Conservation (phyloP, 2,888 invertebrate genomes). For the Pseudococcus longispinus region DNA sequence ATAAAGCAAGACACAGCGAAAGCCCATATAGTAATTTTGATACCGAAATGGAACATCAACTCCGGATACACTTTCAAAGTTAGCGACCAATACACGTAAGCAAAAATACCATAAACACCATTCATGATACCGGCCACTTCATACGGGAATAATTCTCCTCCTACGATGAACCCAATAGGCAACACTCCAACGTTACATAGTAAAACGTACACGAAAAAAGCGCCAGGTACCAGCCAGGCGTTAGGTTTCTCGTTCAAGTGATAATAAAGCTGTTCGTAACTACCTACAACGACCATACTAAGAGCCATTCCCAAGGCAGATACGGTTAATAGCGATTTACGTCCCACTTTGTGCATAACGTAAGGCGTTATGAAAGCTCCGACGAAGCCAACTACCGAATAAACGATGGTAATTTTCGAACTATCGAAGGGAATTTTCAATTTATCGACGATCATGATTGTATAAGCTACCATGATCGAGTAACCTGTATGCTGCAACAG, state of each 20-base stretch:
- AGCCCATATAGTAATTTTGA: not conserved
- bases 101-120: not conserved
- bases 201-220: not conserved
- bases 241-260: constrained; percentile 2
- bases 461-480: constrained; percentile 29
- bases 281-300: not conserved
- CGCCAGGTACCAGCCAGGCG: not conserved
- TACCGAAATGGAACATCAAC: constrained; percentile 30
- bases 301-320: not conserved
- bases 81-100: not conserved
- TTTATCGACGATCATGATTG: not conserved
- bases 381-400: not conserved
- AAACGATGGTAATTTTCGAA: not conserved
- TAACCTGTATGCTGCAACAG: constrained; percentile 17
- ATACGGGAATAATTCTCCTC: constrained; percentile 44
- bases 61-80: constrained; percentile 11
- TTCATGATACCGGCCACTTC: constrained; percentile 32
- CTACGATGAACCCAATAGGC: constrained; percentile 18
- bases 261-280: constrained; percentile 5
- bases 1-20: constrained; percentile 1
- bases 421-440: constrained; percentile 11
- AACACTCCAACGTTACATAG: constrained; percentile 25
- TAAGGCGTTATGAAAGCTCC: not conserved
- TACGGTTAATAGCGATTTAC: not conserved
- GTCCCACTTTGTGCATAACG: not conserved